Evolutionary conservation across 2,113 vertebrate genomes (phyloP).

Genomic region (Guaruba guarouba): DNA sequence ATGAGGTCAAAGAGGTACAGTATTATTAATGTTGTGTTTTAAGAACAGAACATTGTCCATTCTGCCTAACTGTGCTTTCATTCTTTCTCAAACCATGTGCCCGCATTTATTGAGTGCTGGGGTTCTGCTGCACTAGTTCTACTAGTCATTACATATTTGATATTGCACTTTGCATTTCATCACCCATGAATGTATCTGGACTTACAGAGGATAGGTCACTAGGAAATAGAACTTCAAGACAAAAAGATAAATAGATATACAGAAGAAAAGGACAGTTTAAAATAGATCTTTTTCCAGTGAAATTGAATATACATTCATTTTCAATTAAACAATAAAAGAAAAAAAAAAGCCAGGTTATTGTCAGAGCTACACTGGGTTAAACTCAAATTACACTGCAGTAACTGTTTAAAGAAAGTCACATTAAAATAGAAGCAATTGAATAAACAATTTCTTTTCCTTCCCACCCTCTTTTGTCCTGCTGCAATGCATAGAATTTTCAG

Average conservation of each 20-base stretch:
- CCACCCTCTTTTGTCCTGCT: background rate
- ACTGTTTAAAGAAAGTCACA: background rate
- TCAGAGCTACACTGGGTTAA: background rate
- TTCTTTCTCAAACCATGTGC: background rate
- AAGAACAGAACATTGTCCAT: background rate
- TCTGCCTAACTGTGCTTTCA: background rate
- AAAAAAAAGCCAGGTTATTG: background rate
- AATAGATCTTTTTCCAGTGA: background rate
- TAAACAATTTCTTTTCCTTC: background rate
- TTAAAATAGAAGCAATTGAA: background rate
- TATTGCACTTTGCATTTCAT: background rate
- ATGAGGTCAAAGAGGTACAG: conserved; percentile 13
- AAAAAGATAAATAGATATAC: background rate
- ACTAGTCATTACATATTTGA: background rate
- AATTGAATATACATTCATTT: background rate
- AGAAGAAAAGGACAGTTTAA: background rate
- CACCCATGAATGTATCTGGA: background rate
- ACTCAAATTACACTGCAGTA: background rate
- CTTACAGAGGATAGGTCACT: background rate
- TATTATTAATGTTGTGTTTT: conserved; percentile 29
- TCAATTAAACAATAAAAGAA: background rate
- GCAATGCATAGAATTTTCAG: background rate
- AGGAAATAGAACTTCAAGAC: background rate
- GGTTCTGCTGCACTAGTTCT: background rate
- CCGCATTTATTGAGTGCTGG: background rate